These are phyloP conservation scores for Lucifuga dentata DNA, from an alignment of 2,113 vertebrate genomes.

Conservation along the genomic window DNA sequence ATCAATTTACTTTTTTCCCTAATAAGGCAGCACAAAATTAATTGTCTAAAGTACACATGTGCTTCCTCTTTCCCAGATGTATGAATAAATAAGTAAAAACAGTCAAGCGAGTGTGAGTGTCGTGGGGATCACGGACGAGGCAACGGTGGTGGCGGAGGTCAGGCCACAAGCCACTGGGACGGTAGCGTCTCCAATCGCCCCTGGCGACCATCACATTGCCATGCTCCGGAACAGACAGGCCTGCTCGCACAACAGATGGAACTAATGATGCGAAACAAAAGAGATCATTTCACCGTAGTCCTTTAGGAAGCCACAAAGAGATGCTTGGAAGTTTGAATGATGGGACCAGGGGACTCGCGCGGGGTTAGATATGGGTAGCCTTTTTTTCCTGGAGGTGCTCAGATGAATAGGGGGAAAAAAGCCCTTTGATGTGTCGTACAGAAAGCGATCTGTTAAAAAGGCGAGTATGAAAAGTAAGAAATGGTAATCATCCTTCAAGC, in stretches of 20 bases:
- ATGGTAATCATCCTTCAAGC: slow-evolving; percentile 42
- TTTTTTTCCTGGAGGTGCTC: slow-evolving; percentile 61
- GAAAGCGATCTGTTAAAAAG: slow-evolving; percentile 61
- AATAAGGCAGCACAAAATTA: slow-evolving; percentile 20
- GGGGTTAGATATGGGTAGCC: slow-evolving; percentile 70
- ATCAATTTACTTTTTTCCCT: background rate
- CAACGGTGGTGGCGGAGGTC: slow-evolving; percentile 71
- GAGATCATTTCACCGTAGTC: slow-evolving; percentile 86
- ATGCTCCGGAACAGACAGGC: slow-evolving; percentile 85
- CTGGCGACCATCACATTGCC: slow-evolving; percentile 83
- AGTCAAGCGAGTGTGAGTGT: slow-evolving; percentile 63
- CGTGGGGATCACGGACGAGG: slow-evolving; percentile 65
- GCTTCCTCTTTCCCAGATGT: slow-evolving; percentile 44
- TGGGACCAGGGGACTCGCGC: slow-evolving; percentile 77
- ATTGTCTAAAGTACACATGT: slow-evolving; percentile 24
- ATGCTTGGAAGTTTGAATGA: slow-evolving; percentile 82
- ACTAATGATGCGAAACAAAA: slow-evolving; percentile 92
- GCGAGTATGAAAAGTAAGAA: slow-evolving; percentile 51
- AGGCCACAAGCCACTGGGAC: slow-evolving; percentile 76
- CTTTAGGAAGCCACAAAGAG: slow-evolving; percentile 82
- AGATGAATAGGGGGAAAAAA: slow-evolving; percentile 68
- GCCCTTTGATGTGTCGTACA: slow-evolving; percentile 71
- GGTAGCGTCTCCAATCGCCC: slow-evolving; percentile 80
- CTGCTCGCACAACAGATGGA: slow-evolving; percentile 87
- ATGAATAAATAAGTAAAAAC: slow-evolving; percentile 75